Evolutionary conservation across 2,797 vertebrate species (phyloP), one percentile per base, ranked within the genome.

Genomic region (Phoebastria nigripes): DNA sequence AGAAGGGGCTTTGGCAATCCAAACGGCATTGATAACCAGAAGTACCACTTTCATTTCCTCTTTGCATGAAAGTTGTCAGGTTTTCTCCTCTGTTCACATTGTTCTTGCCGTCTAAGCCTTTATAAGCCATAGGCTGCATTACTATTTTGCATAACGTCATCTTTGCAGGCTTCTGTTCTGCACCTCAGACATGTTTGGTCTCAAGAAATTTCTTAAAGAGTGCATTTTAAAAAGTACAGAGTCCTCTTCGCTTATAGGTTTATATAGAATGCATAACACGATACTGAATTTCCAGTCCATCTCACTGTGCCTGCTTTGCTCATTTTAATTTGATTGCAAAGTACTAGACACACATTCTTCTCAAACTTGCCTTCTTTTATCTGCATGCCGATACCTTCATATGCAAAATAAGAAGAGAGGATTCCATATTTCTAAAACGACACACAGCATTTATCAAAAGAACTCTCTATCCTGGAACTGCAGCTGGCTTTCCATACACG

Each of bases 251-350:
- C 47, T 66, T 61, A 72, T 1, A 25, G 22, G 12, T 51, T 88
- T 16, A 29, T 9, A 22, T 0, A 74, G 33, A 12, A 4, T 13
- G 3, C 3, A 37, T 13, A 79, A 71, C 16, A 29, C 17, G 72
- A 8, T 8, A 52, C 9, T 15, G 16, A 73, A 47, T 44, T 51
- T 86, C 25, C 47, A 54, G 51, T 31, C 33, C 28, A 15, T 24
- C 19, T 12, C 0, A 1, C 26, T 31, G 15, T 35, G 15, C 11
- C 33, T 13, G 5, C 3, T 1, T 65, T 54, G 12, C 9, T 59
- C 2, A 39, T 65, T 65, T 63, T 12, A 5, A 19, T 26, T 71
- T 21, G 39, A 35, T 29, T 59, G 17, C 26, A 20, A 72, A 80
- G 20, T 37, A 25, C 9, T 33, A 47, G 18, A 7, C 20, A 44